A percentile compares a stretch with the other conserved stretches of the same genome.
These are phyloP conservation scores for Syrphus vitripennis DNA, from an alignment of 2,888 invertebrate genomes.

Conservation along the genomic window DNA sequence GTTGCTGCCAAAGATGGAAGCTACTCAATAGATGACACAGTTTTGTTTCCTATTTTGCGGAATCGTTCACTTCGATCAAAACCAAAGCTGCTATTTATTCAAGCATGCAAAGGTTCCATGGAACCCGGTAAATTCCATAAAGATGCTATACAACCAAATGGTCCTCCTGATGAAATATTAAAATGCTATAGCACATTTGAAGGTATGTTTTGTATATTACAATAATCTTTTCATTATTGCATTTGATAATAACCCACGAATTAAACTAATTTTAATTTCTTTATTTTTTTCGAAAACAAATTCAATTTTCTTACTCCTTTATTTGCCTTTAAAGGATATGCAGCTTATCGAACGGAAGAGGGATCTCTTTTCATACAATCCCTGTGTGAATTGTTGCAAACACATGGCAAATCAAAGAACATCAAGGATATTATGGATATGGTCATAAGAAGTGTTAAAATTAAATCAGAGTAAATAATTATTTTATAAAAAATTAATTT, in stretches of 20 bases:
- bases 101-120: constrained; percentile 79
- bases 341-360: constrained; percentile 77
- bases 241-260: too few species aligned
- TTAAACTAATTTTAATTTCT: too few species aligned
- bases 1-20: constrained; percentile 77
- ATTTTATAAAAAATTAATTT: neutral
- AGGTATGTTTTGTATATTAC: constrained; percentile 74
- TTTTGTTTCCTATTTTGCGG: constrained; percentile 78
- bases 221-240: too few species aligned
- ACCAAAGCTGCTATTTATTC: constrained; percentile 79
- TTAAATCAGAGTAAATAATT: constrained; percentile 53
- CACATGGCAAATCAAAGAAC: constrained; percentile 73
- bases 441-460: constrained; percentile 74
- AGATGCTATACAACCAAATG: constrained; percentile 75
- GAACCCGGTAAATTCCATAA: constrained; percentile 75
- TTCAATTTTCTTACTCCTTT: neutral
- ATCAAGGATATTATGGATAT: constrained; percentile 78
- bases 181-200: constrained; percentile 80
- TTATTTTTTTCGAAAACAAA: too few species aligned
- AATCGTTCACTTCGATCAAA: constrained; percentile 77
- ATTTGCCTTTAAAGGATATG: constrained; percentile 74
- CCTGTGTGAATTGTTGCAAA: constrained; percentile 76
- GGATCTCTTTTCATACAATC: constrained; percentile 79
- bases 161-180: constrained; percentile 77
- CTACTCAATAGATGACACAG: constrained; percentile 77